Base-by-base conservation (phyloP, 1,140 invertebrate species). In the Dendroctonus ponderosae region DNA sequence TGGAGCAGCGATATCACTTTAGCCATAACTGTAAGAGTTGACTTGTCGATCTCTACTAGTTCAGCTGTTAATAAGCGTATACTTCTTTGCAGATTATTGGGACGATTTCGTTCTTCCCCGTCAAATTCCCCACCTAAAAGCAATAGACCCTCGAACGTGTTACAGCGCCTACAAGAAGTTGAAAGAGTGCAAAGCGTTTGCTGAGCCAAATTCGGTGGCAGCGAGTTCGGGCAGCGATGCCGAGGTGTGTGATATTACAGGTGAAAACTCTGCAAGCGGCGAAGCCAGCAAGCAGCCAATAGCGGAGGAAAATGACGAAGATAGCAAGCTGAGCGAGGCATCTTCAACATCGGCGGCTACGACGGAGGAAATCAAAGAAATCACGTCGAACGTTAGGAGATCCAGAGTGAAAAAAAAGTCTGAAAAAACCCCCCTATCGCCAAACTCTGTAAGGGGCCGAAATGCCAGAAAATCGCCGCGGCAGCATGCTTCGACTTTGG, bases 401-500 rank as follows among this genome's bases (percentile, higher is more conserved):
- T 26, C 40, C 6, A 42, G 38, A 12, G 60, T 79, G 43, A 64
- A 77, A 67, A 67, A 78, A 58, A 60, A 4, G 12, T n/a, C 57
- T n/a, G 50, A 67, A 41, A 7, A 6, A 6, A 37, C 44, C 12
- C 14, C 66, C 2, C 38, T 53, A 14, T 60, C 56, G 7, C 14
- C 43, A 5, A 48, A 6, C 42, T 5, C 75, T 71, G 26, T 70
- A 71, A 62, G 77, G 3, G 81, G 86, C 57, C 80, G 83, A 66
- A 87, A 87, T 65, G 89, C 91, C 0, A 79, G 91, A n/a, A 92
- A 93, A 72, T 92, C 90, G 4, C 91, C 91, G 0, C 79, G 91
- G 39, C 91, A 92, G 76, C 91, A 93, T 73, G 91, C 91, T 0
- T 92, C 90, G 0, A 93, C 91, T 0, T 76, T 92, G 42, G 91